Base-by-base conservation (phyloP, 2,888 invertebrate species). In the Rhagium mordax region DNA sequence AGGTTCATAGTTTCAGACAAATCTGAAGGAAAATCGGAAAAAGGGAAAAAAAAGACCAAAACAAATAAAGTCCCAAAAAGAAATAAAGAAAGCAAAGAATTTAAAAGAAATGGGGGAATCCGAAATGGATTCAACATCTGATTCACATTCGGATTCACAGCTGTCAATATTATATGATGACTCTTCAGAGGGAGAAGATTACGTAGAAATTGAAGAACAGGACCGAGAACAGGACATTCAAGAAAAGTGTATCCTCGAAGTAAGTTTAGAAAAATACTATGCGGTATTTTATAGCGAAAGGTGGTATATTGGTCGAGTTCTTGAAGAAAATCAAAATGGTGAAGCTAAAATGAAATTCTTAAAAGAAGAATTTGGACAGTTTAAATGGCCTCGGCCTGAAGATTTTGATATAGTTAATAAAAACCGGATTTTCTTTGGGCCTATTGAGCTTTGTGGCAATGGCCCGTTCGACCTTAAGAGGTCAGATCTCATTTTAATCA, bases 1-100 rank as follows among this genome's bases (percentile, higher is more conserved):
- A 55, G 71, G 57, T 71, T 71, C 8, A 60, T 64, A 7, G 20
- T 51, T 51, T n/a, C n/a, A n/a, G n/a, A n/a, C n/a, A n/a, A n/a
- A n/a, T n/a, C 16, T 16, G 18, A 6, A 51, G 10, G 18, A 51
- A 51, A 51, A 7, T 51, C n/a, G n/a, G n/a, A n/a, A 51, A 18
- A 51, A 6, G 4, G 10, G 18, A 3, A 24, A 24, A 24, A 24
- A 24, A 24, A 24, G 24, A 6, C 6, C n/a, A n/a, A n/a, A 24
- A 24, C 6, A 24, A 24, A 24, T 4, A 24, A 24, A 24, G 24
- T 24, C n/a, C n/a, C 24, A 24, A 6, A 24, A 24, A 24, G 24
- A 24, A 4, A 4, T 24, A 24, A 4, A 24, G 6, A 24, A 24
- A 24, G 6, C 24, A 24, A 4, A 6, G 24, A 24, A 4, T 24